A percentile compares a stretch with the other conserved stretches of the same genome.
phyloP scores from a whole-genome alignment of 2,888 invertebrate species.

The Lumbricus terrestris region DNA sequence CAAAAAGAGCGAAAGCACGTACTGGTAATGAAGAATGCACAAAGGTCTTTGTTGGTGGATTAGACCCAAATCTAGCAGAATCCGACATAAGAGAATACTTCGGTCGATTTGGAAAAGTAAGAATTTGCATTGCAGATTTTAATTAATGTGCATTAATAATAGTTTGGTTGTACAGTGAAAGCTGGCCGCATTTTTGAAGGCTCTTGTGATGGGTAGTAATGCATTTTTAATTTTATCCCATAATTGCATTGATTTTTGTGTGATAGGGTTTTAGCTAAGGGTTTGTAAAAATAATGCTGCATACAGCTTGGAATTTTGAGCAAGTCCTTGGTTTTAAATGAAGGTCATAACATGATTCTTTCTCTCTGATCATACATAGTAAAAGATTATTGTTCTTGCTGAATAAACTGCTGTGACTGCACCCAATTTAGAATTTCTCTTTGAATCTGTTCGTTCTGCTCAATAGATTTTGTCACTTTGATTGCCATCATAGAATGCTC shows the following conservation, averaged over 20 bases:
- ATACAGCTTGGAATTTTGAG: not conserved
- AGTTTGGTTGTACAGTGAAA: not conserved
- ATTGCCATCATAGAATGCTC: too few relatives aligned
- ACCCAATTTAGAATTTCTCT: too few relatives aligned
- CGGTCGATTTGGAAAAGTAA: conserved; percentile 83
- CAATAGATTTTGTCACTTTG: too few relatives aligned
- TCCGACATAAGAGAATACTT: conserved; percentile 92
- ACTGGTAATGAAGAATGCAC: conserved; percentile 65
- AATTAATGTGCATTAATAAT: not conserved
- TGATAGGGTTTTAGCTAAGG: not conserved
- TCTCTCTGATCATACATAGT: too few relatives aligned
- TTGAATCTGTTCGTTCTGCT: too few relatives aligned
- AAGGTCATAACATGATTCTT: too few relatives aligned
- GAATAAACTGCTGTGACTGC: too few relatives aligned
- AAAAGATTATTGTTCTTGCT: too few relatives aligned
- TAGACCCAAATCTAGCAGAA: conserved; percentile 86
- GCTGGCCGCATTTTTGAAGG: too few relatives aligned
- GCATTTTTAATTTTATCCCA: not conserved
- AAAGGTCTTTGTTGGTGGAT: conserved; percentile 93
- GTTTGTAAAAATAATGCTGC: not conserved
- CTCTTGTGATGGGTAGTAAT: not conserved
- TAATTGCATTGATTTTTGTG: not conserved
- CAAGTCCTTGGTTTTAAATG: not conserved
- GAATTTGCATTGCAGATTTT: not conserved
- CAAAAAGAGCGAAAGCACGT: conserved; percentile 71